phyloP scores from a whole-genome alignment of 1,140 invertebrate species.

The Eumaeus atala region DNA sequence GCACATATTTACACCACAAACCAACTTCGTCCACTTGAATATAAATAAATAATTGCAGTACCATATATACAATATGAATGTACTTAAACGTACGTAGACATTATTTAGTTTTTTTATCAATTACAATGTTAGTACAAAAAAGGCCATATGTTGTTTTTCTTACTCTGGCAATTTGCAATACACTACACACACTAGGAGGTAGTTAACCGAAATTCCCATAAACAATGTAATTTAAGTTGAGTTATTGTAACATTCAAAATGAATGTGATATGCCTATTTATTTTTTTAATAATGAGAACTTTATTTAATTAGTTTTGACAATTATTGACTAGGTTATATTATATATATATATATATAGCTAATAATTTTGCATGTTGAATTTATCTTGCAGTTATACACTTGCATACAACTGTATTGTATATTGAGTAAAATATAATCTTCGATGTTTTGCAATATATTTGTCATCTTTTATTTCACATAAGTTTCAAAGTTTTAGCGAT shows the following conservation, averaged over 20 bases:
- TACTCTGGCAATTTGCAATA: conserved; percentile 50
- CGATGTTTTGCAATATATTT: too few species aligned
- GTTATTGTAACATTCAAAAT: conserved; percentile 44
- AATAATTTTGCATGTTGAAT: conserved; percentile 1
- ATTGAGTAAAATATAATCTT: background rate
- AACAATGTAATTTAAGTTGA: conserved; percentile 48
- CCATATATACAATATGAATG: conserved; percentile 12
- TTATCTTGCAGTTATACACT: background rate
- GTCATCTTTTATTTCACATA: too few species aligned
- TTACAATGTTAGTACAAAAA: conserved; percentile 57
- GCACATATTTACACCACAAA: background rate
- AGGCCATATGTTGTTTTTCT: conserved; percentile 52
- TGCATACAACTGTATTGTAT: background rate
- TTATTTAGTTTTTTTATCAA: conserved; percentile 19
- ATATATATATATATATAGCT: conserved; percentile 14
- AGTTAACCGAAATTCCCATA: conserved; percentile 35
- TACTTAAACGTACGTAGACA: conserved; percentile 22
- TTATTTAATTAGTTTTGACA: conserved; percentile 44
- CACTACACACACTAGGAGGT: conserved; percentile 57
- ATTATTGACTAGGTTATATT: conserved; percentile 14
- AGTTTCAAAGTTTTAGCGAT: background rate
- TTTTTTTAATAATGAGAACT: conserved; percentile 57
- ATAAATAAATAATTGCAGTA: too few species aligned
- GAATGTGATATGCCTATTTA: conserved; percentile 69
- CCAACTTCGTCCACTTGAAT: too few species aligned